These are phyloP conservation scores for Ophiodon elongatus DNA, from an alignment of 2,113 vertebrate species.

Conservation along the genomic window DNA sequence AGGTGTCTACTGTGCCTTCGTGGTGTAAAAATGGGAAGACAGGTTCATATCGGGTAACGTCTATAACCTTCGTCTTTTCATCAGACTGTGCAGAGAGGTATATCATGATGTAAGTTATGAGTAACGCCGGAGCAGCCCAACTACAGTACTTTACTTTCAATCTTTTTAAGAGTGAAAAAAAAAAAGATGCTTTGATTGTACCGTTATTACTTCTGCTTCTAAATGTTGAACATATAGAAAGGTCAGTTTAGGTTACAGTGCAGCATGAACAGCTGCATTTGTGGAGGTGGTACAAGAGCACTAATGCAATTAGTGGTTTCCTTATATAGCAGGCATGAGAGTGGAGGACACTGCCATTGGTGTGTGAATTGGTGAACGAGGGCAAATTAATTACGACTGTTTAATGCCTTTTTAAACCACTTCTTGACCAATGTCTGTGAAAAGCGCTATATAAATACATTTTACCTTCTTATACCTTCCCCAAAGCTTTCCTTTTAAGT, in stretches of 20 bases:
- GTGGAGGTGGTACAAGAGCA: not conserved
- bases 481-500: not conserved
- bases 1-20: not conserved
- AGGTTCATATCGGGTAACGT: not conserved
- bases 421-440: not conserved
- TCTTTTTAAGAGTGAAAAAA: no score
- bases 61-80: constrained; percentile 22
- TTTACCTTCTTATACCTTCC: not conserved
- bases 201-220: not conserved
- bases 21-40: constrained; percentile 4
- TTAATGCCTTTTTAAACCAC: not conserved
- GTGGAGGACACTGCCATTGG: not conserved
- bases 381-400: no score
- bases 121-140: not conserved
- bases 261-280: not conserved
- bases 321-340: not conserved
- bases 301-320: not conserved
- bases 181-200: not conserved
- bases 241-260: not conserved
- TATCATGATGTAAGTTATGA: not conserved
- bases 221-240: not conserved
- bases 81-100: not conserved
- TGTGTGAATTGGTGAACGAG: not conserved
- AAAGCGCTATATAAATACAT: not conserved
- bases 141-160: not conserved